Percentiles rank a stretch among this genome's conserved stretches.
Evolutionary conservation across 1,140 invertebrate genomes (phyloP).

Genomic region (Tyrophagus putrescentiae): DNA sequence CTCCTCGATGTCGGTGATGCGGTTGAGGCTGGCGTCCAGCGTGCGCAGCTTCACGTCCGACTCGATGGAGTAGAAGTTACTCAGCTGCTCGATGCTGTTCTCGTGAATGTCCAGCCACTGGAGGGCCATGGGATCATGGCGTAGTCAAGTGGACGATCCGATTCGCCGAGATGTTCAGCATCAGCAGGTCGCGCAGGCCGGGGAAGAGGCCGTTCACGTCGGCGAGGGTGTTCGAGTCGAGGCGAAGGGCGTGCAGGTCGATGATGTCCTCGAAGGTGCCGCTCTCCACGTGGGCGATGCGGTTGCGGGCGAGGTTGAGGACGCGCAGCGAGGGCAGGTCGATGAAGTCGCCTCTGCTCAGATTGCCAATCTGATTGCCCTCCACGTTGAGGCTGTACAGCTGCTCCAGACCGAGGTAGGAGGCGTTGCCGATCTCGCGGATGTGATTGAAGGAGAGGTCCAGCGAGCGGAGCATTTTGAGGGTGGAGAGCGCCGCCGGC

Average conservation of each 20-base stretch:
- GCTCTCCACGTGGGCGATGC: constrained; percentile 58
- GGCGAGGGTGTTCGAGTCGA: constrained; percentile 67
- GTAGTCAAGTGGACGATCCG: constrained; percentile 78
- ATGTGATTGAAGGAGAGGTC: constrained; percentile 73
- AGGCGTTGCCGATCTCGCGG: constrained; percentile 48
- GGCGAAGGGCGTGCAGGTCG: constrained; percentile 64
- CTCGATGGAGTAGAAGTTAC: constrained; percentile 64
- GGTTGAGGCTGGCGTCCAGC: constrained; percentile 65
- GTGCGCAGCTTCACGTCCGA: constrained; percentile 45
- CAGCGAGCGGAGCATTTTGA: constrained; percentile 51
- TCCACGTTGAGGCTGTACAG: constrained; percentile 67
- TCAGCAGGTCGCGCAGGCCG: constrained; percentile 61
- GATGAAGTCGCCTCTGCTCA: constrained; percentile 57
- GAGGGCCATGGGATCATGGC: constrained; percentile 59
- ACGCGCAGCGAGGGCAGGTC: constrained; percentile 67
- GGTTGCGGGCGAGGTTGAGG: constrained; percentile 72
- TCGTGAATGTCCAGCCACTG: constrained; percentile 82
- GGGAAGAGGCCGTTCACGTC: constrained; percentile 70
- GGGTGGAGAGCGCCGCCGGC: constrained; percentile 26
- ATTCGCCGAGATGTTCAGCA: constrained; percentile 84
- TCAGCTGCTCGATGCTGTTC: constrained; percentile 65
- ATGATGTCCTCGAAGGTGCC: constrained; percentile 62
- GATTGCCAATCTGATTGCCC: constrained; percentile 70
- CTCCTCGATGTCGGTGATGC: constrained; percentile 53
- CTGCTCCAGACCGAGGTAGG: constrained; percentile 64